A percentile compares a stretch with the other conserved stretches of the same genome.
Conservation (phyloP, 1,140 invertebrate genomes). For the Drosophila serrata region DNA sequence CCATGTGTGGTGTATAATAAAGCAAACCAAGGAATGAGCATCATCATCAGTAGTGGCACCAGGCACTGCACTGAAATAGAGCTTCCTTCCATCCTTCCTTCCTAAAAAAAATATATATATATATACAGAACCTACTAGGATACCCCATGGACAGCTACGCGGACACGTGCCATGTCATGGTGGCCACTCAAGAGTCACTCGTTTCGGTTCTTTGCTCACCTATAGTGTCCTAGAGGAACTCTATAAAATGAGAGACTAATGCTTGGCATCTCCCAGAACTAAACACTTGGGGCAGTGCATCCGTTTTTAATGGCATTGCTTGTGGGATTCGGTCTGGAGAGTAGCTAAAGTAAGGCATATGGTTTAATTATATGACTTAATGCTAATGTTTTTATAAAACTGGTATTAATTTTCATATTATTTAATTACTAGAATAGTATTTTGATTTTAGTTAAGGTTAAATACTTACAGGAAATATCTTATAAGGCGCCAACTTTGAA, state of each 20-base stretch:
- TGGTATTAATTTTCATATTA: no score
- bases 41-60: slow-evolving; percentile 27
- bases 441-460: no score
- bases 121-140: slow-evolving; percentile 5
- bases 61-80: slow-evolving; percentile 25
- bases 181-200: slow-evolving; percentile 56
- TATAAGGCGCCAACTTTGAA: no score
- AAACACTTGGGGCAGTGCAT: slow-evolving; percentile 5
- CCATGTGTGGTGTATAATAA: slow-evolving; percentile 68
- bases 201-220: slow-evolving; percentile 61
- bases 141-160: slow-evolving; percentile 22
- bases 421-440: no score
- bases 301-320: neutral
- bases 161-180: slow-evolving; percentile 51
- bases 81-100: no score
- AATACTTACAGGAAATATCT: no score
- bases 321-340: neutral
- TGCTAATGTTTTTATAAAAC: no score
- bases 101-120: no score
- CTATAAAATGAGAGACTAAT: neutral
- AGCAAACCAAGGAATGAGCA: slow-evolving; percentile 62
- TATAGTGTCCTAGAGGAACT: slow-evolving; percentile 17
- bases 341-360: neutral
- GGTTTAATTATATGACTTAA: no score
- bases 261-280: neutral